These are phyloP conservation scores for Gymnopithys bicolor DNA, from an alignment of 2,797 vertebrate genomes.

Conservation along the genomic window DNA sequence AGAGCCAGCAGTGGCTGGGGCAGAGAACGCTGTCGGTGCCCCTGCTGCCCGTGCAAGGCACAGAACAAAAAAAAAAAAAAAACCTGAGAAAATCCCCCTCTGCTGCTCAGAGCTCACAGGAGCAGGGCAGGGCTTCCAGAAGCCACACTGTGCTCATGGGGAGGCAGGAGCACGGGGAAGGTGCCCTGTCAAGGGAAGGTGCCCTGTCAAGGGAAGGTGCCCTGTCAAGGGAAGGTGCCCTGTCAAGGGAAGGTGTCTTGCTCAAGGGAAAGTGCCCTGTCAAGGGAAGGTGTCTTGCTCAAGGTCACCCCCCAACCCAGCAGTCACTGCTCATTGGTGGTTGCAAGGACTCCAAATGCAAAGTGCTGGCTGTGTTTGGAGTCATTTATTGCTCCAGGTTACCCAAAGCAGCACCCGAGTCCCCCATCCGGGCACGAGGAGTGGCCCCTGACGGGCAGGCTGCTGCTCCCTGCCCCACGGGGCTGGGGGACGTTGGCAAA, in stretches of 20 bases:
- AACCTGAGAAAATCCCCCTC: background rate
- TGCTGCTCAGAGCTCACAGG: fast-evolving
- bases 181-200: background rate
- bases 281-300: background rate
- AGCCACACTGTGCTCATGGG: fast-evolving
- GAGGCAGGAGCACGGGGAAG: background rate
- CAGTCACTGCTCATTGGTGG: fast-evolving
- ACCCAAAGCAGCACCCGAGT: background rate
- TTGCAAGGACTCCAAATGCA: background rate
- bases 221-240: background rate
- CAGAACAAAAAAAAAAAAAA: background rate
- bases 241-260: too few relatives aligned
- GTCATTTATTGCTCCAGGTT: background rate
- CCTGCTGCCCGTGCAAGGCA: background rate
- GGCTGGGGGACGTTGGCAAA: background rate
- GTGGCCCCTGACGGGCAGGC: background rate
- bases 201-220: background rate
- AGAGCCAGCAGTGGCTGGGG: fast-evolving
- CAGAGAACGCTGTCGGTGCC: fast-evolving
- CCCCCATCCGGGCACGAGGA: fast-evolving
- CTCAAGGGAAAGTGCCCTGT: too few relatives aligned
- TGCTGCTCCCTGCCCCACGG: background rate
- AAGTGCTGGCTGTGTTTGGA: background rate
- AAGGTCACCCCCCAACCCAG: background rate
- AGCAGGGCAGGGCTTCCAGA: background rate